Evolutionary conservation across 2,797 vertebrate species (phyloP).

Genomic region (Molossus alvarezi): DNA sequence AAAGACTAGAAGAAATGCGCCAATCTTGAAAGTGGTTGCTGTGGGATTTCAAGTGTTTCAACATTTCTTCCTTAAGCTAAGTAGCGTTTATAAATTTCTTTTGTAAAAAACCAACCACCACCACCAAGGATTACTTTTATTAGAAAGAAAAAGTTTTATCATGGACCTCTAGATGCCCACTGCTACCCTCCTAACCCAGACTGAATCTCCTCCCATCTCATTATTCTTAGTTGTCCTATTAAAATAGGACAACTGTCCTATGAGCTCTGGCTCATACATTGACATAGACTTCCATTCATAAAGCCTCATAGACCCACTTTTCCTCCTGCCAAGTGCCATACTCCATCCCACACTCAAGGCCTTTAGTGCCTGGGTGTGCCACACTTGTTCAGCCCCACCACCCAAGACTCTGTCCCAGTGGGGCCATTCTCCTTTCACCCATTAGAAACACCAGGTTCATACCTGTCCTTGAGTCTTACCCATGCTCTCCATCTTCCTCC

Average conservation of each 20-base stretch:
- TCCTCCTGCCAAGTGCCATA: neutral
- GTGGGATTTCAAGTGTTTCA: neutral
- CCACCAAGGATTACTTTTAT: neutral
- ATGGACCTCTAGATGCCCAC: neutral
- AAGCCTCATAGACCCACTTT: neutral
- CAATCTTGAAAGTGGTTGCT: neutral
- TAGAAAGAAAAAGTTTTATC: constrained; percentile 23
- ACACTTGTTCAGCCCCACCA: neutral
- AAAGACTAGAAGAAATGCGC: constrained; percentile 15
- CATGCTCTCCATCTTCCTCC: too few species aligned
- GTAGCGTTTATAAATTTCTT: neutral
- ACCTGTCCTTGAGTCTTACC: neutral
- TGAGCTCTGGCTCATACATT: neutral
- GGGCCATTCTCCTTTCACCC: neutral
- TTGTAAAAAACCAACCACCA: neutral
- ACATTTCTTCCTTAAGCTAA: neutral
- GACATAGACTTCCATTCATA: constrained; percentile 20
- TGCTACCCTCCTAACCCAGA: neutral
- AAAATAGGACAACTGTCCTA: too few species aligned
- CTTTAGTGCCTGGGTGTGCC: neutral
- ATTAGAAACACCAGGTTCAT: neutral
- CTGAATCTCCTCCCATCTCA: neutral
- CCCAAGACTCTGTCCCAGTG: neutral
- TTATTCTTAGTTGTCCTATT: neutral
- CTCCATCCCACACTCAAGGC: neutral